Base-by-base conservation (phyloP, 2,113 vertebrate genomes). In the Neolamprologus ventralis region DNA sequence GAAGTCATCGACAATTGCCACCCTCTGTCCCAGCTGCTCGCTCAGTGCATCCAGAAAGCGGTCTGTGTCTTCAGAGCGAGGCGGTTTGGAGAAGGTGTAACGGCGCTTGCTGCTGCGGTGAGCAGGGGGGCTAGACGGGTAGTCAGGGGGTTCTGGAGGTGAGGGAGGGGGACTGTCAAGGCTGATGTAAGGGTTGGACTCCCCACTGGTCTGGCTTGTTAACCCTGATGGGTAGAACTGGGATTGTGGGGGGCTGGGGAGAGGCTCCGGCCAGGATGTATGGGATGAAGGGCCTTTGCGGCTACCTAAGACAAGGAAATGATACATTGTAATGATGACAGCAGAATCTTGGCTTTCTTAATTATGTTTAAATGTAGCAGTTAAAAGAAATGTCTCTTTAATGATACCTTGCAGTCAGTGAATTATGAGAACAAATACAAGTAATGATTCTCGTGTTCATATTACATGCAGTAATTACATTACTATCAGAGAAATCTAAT, bases 131-230 rank as follows among this genome's bases (percentile, higher is more conserved):
- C 97, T 98, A 7, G 96, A 96, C 1, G 96, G 93, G 23, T 95
- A 95, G 51, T 94, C 80, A 1, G 91, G n/a, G 47, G 95, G 96
- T 83, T 97, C 96, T 7, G 98, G 96, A 4, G 98, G 98, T 7
- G 98, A 98, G 0, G 97, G 96, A 3, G 97, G 96, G 2, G 98
- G 97, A 92, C 98, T 98, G 95, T 99, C 98, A 51, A 99, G 96
- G 95, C 98, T 99, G 75, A 99, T 97, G 6, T 99, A 99, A 13
- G 98, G 98, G 92, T 99, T 99, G 75, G 98, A 99, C 89, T 99
- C 98, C 0, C 96, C 97, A 94, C 98, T 99, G 94, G 95, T 97
- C 35, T 98, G 98, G n/a, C 97, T 97, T 3, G 97, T 97, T 84
- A 97, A 93, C n/a, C 94, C 96, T 7, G 96, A 96, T 14, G 93